Conservation (phyloP, 2,888 invertebrate genomes). For the Ptychoptera albimana region DNA sequence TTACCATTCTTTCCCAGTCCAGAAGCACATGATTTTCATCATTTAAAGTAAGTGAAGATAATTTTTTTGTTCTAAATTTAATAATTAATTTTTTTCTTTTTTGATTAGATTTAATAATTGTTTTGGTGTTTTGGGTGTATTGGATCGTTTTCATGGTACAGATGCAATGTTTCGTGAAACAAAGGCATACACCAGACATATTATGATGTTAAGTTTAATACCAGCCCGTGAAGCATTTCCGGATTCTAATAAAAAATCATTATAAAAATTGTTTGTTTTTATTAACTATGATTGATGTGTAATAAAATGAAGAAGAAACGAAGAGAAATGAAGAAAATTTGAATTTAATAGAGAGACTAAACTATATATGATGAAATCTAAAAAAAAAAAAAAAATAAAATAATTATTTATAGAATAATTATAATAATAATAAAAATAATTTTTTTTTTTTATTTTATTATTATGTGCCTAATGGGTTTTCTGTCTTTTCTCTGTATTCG, state of each 20-base stretch:
- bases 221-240: conserved; percentile 53
- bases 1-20: conserved; percentile 72
- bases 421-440: too few relatives aligned
- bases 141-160: conserved; percentile 72
- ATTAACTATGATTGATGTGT: too few relatives aligned
- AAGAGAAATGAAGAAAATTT: too few relatives aligned
- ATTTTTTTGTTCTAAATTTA: conserved; percentile 3
- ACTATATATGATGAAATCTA: too few relatives aligned
- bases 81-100: conserved; percentile 7
- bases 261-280: conserved; percentile 2
- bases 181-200: conserved; percentile 51
- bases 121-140: conserved; percentile 64
- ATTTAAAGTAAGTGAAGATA: conserved; percentile 47
- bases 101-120: conserved; percentile 60
- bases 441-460: too few relatives aligned
- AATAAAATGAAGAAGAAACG: too few relatives aligned
- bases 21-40: conserved; percentile 78
- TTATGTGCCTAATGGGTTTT: too few relatives aligned
- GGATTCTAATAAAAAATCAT: conserved; percentile 31
- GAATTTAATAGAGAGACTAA: too few relatives aligned
- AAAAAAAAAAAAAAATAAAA: too few relatives aligned
- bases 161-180: conserved; percentile 59
- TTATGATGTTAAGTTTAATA: conserved; percentile 49
- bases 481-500: too few relatives aligned
- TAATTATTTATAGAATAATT: too few relatives aligned